Conservation (phyloP, 2,797 vertebrate species). For the Odontamblyopus lacepedii region DNA sequence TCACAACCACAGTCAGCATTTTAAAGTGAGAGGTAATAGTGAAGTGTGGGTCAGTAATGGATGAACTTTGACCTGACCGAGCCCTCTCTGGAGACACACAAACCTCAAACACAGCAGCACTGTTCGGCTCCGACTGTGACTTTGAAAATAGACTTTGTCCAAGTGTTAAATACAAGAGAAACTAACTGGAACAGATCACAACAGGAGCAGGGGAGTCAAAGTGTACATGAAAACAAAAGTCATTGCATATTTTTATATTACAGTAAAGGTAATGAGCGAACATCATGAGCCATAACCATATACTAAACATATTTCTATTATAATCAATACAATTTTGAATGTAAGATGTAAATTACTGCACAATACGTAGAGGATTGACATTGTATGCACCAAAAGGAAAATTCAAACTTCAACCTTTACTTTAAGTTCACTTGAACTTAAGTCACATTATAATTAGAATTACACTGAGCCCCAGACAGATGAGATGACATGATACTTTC, state of each 20-base stretch:
- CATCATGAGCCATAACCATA: neutral
- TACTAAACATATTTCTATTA: neutral
- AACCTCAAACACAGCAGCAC: slow-evolving; percentile 32
- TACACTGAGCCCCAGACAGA: neutral
- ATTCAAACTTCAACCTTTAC: neutral
- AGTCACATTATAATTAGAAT: neutral
- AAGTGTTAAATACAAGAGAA: neutral
- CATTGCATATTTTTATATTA: neutral
- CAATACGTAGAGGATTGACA: no score
- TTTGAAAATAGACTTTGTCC: slow-evolving; percentile 11
- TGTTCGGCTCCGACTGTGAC: neutral
- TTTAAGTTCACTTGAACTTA: neutral
- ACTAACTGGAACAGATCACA: slow-evolving; percentile 1
- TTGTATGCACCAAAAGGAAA: neutral
- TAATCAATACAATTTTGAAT: neutral
- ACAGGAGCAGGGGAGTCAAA: neutral
- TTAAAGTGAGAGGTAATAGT: slow-evolving; percentile 15
- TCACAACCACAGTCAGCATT: slow-evolving; percentile 33
- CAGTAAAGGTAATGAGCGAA: neutral
- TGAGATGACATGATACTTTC: neutral
- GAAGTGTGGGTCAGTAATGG: slow-evolving; percentile 39
- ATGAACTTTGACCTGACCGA: slow-evolving; percentile 49
- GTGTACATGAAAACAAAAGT: neutral
- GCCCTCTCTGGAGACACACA: slow-evolving; percentile 35
- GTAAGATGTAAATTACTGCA: neutral